phyloP scores from a whole-genome alignment of 2,113 vertebrate species.

The Takifugu flavidus region DNA sequence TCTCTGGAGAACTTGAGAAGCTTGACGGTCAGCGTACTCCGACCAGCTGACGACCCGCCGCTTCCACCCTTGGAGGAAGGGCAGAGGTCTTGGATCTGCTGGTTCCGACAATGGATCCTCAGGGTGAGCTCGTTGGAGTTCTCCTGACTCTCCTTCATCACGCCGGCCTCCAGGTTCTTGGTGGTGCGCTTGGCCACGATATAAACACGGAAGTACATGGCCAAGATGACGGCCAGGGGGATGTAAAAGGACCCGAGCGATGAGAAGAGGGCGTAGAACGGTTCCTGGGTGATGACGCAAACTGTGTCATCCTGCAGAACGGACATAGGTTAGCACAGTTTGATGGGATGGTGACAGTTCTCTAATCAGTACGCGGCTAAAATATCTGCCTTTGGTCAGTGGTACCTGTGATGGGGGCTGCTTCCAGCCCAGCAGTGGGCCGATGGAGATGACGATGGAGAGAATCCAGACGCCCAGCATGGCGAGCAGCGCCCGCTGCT shows the following conservation, averaged over 20 bases:
- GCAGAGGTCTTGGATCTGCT: constrained; percentile 47
- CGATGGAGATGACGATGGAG: constrained; percentile 59
- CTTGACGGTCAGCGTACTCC: constrained; percentile 55
- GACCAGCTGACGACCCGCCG: constrained; percentile 19
- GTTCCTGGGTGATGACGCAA: constrained; percentile 58
- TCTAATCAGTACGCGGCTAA: background rate
- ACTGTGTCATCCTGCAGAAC: constrained; percentile 44
- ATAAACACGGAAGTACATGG: constrained; percentile 65
- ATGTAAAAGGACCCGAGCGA: constrained; percentile 67
- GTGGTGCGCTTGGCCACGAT: constrained; percentile 66
- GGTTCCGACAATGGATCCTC: constrained; percentile 65
- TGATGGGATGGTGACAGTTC: background rate
- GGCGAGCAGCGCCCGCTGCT: constrained; percentile 52
- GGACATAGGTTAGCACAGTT: background rate
- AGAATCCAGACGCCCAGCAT: constrained; percentile 64
- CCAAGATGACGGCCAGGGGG: constrained; percentile 58
- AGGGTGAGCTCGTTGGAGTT: constrained; percentile 62
- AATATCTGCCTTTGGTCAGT: background rate
- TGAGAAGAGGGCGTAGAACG: constrained; percentile 64
- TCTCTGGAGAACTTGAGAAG: constrained; percentile 63
- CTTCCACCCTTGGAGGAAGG: constrained; percentile 1
- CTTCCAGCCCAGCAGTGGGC: constrained; percentile 66
- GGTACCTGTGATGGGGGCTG: constrained; percentile 52
- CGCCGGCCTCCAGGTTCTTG: constrained; percentile 62
- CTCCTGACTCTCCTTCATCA: constrained; percentile 53